Evolutionary conservation across 2,888 invertebrate species (phyloP).

Genomic region (Agonopterix arenella): DNA sequence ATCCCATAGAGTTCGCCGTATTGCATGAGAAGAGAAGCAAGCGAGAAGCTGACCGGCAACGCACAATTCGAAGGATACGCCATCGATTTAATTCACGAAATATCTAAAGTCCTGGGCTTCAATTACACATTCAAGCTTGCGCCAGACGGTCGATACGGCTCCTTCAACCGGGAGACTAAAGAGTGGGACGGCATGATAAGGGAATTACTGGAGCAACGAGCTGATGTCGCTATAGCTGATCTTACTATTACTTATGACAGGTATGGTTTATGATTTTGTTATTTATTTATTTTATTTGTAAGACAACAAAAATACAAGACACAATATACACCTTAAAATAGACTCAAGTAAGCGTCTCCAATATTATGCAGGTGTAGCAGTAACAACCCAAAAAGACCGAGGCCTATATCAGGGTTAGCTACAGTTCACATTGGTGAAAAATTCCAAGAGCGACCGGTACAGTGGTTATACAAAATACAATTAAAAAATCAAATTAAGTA

Average conservation of each 20-base stretch:
- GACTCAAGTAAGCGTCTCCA: no score
- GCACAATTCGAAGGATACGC: slow-evolving; percentile 97
- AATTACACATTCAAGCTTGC: slow-evolving; percentile 92
- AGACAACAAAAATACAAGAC: no score
- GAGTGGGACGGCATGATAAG: slow-evolving; percentile 96
- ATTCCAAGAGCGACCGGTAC: no score
- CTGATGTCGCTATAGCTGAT: slow-evolving; percentile 97
- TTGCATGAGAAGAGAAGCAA: slow-evolving; percentile 94
- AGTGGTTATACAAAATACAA: no score
- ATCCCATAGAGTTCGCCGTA: slow-evolving; percentile 92
- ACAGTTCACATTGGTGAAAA: no score
- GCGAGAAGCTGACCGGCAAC: slow-evolving; percentile 89
- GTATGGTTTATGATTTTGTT: slow-evolving; percentile 54
- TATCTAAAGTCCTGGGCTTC: slow-evolving; percentile 90
- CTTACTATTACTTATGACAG: slow-evolving; percentile 98
- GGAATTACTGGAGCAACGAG: slow-evolving; percentile 91
- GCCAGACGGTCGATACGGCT: slow-evolving; percentile 91
- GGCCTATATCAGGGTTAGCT: no score
- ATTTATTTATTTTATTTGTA: no score
- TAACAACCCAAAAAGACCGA: no score
- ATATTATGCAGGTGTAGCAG: no score
- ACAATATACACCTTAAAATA: no score
- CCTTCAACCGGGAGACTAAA: slow-evolving; percentile 86
- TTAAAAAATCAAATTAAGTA: no score
- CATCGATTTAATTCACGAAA: slow-evolving; percentile 95